phyloP scores from a whole-genome alignment of 2,113 vertebrate species.

The Galbula dea region DNA sequence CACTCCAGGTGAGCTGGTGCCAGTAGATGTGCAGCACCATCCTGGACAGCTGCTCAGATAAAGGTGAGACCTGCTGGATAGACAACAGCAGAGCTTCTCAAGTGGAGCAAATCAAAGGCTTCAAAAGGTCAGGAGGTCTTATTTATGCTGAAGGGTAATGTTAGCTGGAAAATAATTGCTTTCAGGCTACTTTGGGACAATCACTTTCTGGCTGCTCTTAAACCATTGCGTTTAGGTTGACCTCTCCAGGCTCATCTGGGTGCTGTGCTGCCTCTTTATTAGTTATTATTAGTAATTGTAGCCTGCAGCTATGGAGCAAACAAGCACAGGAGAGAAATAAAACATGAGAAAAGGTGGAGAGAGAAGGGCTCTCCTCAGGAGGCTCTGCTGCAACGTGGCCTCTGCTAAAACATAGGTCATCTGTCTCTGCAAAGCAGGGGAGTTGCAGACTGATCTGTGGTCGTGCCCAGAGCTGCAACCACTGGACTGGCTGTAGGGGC shows the following conservation, averaged over 20 bases:
- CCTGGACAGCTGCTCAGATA: fast-evolving
- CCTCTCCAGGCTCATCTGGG: not conserved
- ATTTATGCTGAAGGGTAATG: not conserved
- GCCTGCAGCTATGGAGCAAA: not conserved
- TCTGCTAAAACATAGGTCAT: fast-evolving
- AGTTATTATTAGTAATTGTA: not conserved
- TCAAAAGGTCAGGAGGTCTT: not conserved
- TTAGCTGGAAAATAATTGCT: conserved; percentile 33
- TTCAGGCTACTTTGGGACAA: conserved; percentile 15
- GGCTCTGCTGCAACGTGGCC: not conserved
- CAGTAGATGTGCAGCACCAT: not conserved
- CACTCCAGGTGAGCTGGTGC: fast-evolving
- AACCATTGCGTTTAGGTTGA: not conserved
- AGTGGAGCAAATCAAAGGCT: conserved; percentile 5
- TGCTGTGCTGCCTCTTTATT: conserved; percentile 17
- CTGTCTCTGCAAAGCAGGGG: not conserved
- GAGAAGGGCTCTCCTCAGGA: not conserved
- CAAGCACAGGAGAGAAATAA: not conserved
- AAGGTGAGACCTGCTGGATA: not conserved
- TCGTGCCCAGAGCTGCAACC: not conserved
- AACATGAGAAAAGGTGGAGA: not conserved
- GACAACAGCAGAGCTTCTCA: not conserved
- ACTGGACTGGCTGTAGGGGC: not conserved
- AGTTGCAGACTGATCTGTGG: fast-evolving
- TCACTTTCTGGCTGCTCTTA: not conserved